Conservation (phyloP, 2,113 vertebrate genomes). For the Syrrhaptes paradoxus region DNA sequence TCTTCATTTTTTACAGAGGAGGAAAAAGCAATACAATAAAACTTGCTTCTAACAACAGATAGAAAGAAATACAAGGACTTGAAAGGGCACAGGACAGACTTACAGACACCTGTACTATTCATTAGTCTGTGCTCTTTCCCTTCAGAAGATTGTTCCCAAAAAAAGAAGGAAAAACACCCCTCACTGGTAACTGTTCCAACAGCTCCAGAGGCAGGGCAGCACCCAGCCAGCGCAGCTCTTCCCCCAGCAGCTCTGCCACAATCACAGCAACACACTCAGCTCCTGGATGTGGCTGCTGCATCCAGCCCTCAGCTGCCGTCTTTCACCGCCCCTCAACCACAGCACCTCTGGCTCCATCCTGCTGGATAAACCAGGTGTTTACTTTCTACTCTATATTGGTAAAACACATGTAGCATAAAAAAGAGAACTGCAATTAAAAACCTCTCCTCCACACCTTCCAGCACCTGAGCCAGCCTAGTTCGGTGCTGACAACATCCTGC, state of each 20-base stretch:
- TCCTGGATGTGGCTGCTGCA: neutral
- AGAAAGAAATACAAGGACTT: neutral
- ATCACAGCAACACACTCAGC: neutral
- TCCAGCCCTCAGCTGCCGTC: neutral
- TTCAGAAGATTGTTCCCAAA: neutral
- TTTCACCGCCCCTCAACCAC: neutral
- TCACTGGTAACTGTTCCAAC: neutral
- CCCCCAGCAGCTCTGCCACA: neutral
- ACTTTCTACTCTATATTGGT: neutral
- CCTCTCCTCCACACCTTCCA: neutral
- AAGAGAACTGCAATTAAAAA: neutral
- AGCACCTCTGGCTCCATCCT: neutral
- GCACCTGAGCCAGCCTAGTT: neutral
- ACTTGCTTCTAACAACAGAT: neutral
- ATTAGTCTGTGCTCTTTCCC: neutral
- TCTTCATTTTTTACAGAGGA: neutral
- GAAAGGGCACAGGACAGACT: neutral
- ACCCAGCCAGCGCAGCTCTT: neutral
- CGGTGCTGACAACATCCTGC: neutral
- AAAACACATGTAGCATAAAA: neutral
- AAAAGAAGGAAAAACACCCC: neutral
- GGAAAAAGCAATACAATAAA: neutral
- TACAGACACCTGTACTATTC: neutral
- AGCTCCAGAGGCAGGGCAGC: neutral
- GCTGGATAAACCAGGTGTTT: neutral